These are phyloP conservation scores for Yponomeuta sedellus DNA, from an alignment of 2,888 invertebrate species.

Conservation along the genomic window DNA sequence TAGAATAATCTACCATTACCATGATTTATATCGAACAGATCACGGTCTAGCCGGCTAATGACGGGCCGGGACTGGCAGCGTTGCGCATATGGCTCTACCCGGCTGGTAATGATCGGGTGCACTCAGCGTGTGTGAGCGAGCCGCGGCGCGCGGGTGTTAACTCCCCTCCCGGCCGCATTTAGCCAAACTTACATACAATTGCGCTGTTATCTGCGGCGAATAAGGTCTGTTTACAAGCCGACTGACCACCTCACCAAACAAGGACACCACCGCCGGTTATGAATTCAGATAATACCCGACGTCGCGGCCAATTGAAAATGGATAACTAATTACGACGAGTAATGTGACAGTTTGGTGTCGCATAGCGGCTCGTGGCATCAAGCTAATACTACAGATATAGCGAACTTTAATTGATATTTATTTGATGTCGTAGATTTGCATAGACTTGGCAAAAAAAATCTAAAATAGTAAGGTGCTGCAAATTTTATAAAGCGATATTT, in stretches of 20 bases:
- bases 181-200: conserved; percentile 9
- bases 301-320: background rate
- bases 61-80: conserved; percentile 45
- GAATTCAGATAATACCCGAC: conserved; percentile 10
- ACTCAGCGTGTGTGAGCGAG: background rate
- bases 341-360: conserved; percentile 12
- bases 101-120: conserved; percentile 40
- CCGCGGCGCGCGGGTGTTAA: conserved; percentile 1
- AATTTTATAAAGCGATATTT: background rate
- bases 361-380: conserved; percentile 26
- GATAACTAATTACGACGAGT: conserved; percentile 15
- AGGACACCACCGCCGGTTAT: conserved; percentile 12
- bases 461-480: background rate
- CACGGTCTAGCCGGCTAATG: conserved; percentile 61
- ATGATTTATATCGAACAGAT: conserved; percentile 70
- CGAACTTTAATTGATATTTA: conserved; percentile 28
- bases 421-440: conserved; percentile 30
- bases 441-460: conserved; percentile 21
- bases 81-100: conserved; percentile 50
- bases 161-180: conserved; percentile 8
- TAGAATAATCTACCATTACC: conserved; percentile 72
- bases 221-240: conserved; percentile 9
- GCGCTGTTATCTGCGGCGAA: background rate
- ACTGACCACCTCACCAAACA: background rate
- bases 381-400: conserved; percentile 29